Base-by-base conservation (phyloP, 2,888 invertebrate genomes). In the Sabellastarte sp. region DNA sequence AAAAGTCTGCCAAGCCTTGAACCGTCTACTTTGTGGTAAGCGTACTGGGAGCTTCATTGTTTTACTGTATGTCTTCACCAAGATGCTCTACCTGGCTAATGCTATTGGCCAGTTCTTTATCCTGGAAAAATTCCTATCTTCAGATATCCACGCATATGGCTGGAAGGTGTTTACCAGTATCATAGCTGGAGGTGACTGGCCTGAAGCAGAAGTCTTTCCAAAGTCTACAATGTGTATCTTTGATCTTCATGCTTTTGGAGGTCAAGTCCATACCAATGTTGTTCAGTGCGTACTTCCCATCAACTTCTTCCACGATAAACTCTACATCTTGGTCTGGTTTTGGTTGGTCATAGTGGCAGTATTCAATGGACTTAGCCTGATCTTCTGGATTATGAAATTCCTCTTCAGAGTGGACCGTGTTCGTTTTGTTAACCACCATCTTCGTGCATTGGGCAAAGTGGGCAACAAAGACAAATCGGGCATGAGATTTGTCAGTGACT, bases 61-160 rank as follows among this genome's bases (percentile, higher is more conserved):
- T n/a, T 75, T 82, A 24, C 78, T 85, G 57, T 85, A 85, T 70
- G 76, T 84, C 69, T 77, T 84, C 69, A 78, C 80, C 66, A 85
- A 85, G 71, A 66, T 83, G n/a, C 71, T 85, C 31, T 84, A 84
- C 67, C 75, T 84, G 67, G 72, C 77, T 56, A 85, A 85, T 71
- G 83, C 83, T 57, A 76, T 85, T 24, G 82, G 82, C 24, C 85
- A 86, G 72, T 78, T 86, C 61, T 83, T 85, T 69, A 76, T 85
- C 57, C 77, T 86, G 52, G 85, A 86, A 73, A 80, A 80, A 64
- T 85, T 86, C 65, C 77, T 86, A 31, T 85, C 85, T 50, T 78
- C 77, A 31, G 79, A 80, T 63, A 80, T 80, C 68, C 78, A 81
- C 66, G 74, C 77, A 28, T 81, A 80, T 71, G 85, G 86, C 57